Percentiles rank a stretch among this genome's conserved stretches.
Conservation (phyloP, 2,888 invertebrate species). For the Palloptera scutellata region DNA sequence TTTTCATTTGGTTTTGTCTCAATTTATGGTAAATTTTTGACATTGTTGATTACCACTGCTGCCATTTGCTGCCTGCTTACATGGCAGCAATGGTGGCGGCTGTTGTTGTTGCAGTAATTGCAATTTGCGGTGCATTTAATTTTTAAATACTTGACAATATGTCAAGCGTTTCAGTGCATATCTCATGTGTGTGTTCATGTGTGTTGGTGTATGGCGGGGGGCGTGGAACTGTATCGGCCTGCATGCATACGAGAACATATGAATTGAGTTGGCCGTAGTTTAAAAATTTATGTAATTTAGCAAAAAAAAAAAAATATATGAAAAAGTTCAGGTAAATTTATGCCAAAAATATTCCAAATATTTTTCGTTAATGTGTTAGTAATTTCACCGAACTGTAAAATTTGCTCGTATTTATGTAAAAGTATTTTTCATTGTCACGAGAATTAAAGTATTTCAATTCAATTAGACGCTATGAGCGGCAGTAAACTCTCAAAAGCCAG, state of each 20-base stretch:
- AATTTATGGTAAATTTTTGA: slow-evolving; percentile 52
- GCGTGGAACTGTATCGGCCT: not conserved
- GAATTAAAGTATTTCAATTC: too few relatives aligned
- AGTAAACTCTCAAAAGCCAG: too few relatives aligned
- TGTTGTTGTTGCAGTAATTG: slow-evolving; percentile 39
- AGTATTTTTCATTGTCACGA: too few relatives aligned
- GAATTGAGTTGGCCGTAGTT: not conserved
- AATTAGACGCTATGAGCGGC: too few relatives aligned
- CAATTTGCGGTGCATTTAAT: slow-evolving; percentile 36
- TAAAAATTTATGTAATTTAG: too few relatives aligned
- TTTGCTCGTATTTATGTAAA: too few relatives aligned
- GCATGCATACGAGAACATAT: too few relatives aligned
- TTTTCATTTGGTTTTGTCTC: slow-evolving; percentile 52
- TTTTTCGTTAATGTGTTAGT: slow-evolving; percentile 42
- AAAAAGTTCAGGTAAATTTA: slow-evolving; percentile 17
- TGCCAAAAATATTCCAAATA: slow-evolving; percentile 50
- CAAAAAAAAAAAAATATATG: not conserved
- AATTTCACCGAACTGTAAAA: slow-evolving; percentile 9
- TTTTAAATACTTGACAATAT: slow-evolving; percentile 30
- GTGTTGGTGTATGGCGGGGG: not conserved
- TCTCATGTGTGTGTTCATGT: too few relatives aligned
- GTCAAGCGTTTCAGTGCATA: too few relatives aligned
- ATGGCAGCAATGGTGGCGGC: slow-evolving; percentile 42
- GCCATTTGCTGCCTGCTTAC: slow-evolving; percentile 47
- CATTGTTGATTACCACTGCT: slow-evolving; percentile 11